Evolutionary conservation across 2,113 vertebrate genomes (phyloP).

Genomic region (Pyxicephalus adspersus): DNA sequence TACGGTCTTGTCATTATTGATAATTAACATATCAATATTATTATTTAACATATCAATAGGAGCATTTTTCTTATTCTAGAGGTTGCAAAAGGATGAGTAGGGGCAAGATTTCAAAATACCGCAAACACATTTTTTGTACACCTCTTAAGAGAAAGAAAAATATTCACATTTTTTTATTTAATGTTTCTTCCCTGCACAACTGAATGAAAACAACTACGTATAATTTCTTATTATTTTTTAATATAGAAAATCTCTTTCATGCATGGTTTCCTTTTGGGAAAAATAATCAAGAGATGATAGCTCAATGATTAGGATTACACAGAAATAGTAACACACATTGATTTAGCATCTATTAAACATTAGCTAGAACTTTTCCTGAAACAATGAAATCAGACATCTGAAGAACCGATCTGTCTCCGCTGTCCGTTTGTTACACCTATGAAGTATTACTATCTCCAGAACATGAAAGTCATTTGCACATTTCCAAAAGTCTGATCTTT

Average conservation of each 20-base stretch:
- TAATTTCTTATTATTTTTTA: background rate
- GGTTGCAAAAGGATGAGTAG: too few species aligned
- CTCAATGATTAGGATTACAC: background rate
- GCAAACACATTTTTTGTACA: too few species aligned
- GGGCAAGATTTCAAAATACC: too few species aligned
- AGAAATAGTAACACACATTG: background rate
- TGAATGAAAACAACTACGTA: too few species aligned
- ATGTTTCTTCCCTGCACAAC: too few species aligned
- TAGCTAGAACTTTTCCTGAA: background rate
- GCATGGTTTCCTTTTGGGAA: background rate
- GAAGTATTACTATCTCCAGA: slow-evolving; percentile 27
- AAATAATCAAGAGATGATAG: background rate
- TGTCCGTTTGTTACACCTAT: background rate
- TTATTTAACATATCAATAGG: too few species aligned
- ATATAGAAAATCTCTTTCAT: too few species aligned
- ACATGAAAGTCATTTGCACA: slow-evolving; percentile 9
- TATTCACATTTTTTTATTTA: too few species aligned
- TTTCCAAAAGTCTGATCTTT: slow-evolving; percentile 38
- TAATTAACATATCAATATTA: too few species aligned
- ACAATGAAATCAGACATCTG: slow-evolving; percentile 32
- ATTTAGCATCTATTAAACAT: slow-evolving; percentile 4
- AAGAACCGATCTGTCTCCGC: slow-evolving; percentile 20
- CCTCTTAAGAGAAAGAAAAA: too few species aligned
- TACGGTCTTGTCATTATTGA: too few species aligned
- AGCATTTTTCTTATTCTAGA: too few species aligned